Evolutionary conservation across 2,888 invertebrate species (phyloP).

Genomic region (Anarsia innoxiella): DNA sequence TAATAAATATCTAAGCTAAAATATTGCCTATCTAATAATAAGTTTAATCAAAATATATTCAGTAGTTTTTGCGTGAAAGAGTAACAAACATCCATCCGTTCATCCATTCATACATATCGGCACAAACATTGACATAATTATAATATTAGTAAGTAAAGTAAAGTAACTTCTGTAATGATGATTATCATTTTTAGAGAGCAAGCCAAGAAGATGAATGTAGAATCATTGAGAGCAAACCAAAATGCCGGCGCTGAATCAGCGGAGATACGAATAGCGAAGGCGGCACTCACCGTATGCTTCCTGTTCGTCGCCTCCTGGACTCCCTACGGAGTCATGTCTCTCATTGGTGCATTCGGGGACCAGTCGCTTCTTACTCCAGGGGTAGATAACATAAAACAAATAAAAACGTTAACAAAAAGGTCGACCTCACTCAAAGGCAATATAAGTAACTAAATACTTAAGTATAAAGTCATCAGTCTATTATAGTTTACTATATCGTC

Average conservation of each 20-base stretch:
- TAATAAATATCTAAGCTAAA: no score
- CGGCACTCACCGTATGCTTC: conserved; percentile 91
- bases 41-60: no score
- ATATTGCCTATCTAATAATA: no score
- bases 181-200: conserved; percentile 54
- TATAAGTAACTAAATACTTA: no score
- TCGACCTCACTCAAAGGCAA: not conserved
- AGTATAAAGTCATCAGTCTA: no score
- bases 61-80: no score
- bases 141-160: no score
- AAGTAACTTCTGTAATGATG: not conserved
- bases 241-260: conserved; percentile 81
- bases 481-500: conserved; percentile 7
- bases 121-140: no score
- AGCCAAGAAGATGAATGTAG: conserved; percentile 94
- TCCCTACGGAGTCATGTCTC: conserved; percentile 88
- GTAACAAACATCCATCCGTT: no score
- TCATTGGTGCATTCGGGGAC: conserved; percentile 89
- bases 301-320: conserved; percentile 92
- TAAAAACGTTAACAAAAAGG: no score
- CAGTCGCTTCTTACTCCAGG: conserved; percentile 82
- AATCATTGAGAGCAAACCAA: conserved; percentile 84
- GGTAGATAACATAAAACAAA: conserved; percentile 50
- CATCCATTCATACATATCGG: no score
- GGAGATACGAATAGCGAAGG: conserved; percentile 90